Conservation (phyloP, 2,888 invertebrate genomes). For the Dolichomitus sp. region DNA sequence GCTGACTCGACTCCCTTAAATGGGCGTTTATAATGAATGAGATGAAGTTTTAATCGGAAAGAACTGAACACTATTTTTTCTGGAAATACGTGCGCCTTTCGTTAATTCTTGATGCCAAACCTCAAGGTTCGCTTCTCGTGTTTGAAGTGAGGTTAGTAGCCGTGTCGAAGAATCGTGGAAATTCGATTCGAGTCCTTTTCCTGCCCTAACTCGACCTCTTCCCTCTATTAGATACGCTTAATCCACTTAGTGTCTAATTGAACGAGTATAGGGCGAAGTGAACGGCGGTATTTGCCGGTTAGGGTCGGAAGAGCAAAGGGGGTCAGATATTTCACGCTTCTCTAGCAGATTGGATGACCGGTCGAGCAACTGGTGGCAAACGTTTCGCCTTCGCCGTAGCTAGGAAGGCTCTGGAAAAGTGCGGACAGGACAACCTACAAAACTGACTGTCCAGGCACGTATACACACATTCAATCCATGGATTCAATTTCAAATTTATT, state of each 20-base stretch:
- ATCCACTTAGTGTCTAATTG: slow-evolving; percentile 75
- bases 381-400: slow-evolving; percentile 11
- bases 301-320: slow-evolving; percentile 36
- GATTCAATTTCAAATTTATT: slow-evolving; percentile 33
- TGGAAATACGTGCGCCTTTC: slow-evolving; percentile 6
- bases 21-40: background rate
- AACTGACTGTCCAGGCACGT: background rate
- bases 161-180: slow-evolving; percentile 35
- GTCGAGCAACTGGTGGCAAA: slow-evolving; percentile 70
- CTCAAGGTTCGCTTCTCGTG: background rate
- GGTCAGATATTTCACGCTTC: slow-evolving; percentile 67
- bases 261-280: slow-evolving; percentile 48
- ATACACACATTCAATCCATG: slow-evolving; percentile 1
- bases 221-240: slow-evolving; percentile 74
- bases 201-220: slow-evolving; percentile 35
- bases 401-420: slow-evolving; percentile 4
- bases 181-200: slow-evolving; percentile 43
- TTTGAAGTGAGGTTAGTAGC: background rate
- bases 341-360: slow-evolving; percentile 71
- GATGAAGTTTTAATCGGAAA: background rate
- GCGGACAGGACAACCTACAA: background rate
- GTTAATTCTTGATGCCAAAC: slow-evolving; percentile 4
- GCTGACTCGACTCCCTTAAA: background rate
- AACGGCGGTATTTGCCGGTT: slow-evolving; percentile 18
- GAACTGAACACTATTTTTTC: background rate